Conservation (phyloP, 2,113 vertebrate genomes). For the Pelodiscus sinensis region DNA sequence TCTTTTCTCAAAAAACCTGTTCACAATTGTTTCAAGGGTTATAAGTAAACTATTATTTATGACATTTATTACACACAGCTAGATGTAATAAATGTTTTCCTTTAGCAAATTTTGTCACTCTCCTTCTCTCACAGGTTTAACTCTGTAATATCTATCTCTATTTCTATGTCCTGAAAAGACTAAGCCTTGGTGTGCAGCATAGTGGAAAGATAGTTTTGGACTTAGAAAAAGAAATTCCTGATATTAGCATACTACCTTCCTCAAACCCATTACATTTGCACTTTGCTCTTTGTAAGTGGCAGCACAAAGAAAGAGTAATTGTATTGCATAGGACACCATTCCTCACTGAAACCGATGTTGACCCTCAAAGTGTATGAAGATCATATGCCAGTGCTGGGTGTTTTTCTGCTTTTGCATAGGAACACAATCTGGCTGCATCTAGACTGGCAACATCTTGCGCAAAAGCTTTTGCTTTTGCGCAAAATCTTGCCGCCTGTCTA, state of each 20-base stretch:
- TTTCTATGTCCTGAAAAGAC: neutral
- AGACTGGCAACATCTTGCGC: too few species aligned
- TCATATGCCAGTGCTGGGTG: neutral
- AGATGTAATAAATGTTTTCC: neutral
- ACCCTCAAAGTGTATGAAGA: neutral
- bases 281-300: neutral
- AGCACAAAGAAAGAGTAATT: rapidly evolving
- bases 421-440: too few species aligned
- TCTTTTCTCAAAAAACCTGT: neutral
- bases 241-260: neutral
- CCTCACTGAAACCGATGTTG: neutral
- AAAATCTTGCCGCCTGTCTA: too few species aligned
- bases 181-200: neutral
- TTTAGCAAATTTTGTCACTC: neutral
- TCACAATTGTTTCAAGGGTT: neutral
- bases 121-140: neutral
- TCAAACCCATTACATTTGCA: neutral
- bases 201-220: neutral
- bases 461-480: too few species aligned
- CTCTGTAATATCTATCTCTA: neutral
- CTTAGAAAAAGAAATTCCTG: neutral
- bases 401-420: neutral
- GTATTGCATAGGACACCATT: neutral
- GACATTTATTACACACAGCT: neutral
- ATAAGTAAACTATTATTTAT: neutral